Conservation (phyloP, 2,888 invertebrate genomes). For the Rhaphigaster nebulosa region DNA sequence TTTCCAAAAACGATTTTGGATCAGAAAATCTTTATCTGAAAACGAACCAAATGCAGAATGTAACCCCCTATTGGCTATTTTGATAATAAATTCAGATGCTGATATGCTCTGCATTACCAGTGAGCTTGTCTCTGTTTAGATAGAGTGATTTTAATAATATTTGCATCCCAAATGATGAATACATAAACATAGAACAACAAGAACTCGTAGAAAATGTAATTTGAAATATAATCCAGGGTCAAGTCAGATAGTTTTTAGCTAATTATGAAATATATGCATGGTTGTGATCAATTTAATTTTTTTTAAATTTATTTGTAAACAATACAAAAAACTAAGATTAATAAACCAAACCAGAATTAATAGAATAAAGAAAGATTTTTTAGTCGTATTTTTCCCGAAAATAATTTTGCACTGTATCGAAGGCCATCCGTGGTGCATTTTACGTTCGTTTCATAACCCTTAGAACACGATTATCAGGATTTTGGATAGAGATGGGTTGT, state of each 20-base stretch:
- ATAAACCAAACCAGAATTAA: too few species aligned
- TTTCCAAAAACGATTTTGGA: not conserved
- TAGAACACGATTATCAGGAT: too few species aligned
- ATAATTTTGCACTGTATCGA: too few species aligned
- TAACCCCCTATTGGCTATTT: not conserved
- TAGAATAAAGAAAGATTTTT: too few species aligned
- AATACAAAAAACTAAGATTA: too few species aligned
- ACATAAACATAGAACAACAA: not conserved
- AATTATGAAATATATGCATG: too few species aligned
- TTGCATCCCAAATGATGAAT: not conserved
- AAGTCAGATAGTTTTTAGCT: not conserved
- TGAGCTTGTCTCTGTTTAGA: not conserved
- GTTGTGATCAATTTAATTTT: too few species aligned
- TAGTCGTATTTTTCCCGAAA: too few species aligned
- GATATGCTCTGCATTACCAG: not conserved
- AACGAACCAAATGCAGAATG: not conserved
- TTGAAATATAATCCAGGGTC: not conserved
- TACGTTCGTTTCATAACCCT: too few species aligned
- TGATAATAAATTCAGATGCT: not conserved
- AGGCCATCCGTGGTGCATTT: too few species aligned
- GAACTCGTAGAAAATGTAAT: not conserved
- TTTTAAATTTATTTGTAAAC: too few species aligned
- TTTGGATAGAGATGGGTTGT: too few species aligned
- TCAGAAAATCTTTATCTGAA: not conserved
- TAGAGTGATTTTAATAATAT: not conserved